Conservation (phyloP, 2,888 invertebrate species). For the Mycogona germanica region DNA sequence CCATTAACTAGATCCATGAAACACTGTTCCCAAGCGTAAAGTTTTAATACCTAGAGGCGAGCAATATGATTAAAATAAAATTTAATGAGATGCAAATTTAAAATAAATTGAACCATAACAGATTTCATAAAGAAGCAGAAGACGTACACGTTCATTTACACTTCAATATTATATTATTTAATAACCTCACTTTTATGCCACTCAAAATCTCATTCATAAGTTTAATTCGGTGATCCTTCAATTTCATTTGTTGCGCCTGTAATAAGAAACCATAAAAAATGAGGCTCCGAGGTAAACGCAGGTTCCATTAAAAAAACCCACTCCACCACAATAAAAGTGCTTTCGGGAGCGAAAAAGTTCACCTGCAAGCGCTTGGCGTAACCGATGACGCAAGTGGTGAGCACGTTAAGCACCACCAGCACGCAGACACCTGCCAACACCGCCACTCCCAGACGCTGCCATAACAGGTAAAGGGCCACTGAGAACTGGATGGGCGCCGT, state of each 20-base stretch:
- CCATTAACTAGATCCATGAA: conserved; percentile 19
- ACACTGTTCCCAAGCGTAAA: conserved; percentile 43
- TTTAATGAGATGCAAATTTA: background rate
- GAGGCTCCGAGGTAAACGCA: background rate
- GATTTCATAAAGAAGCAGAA: too few relatives aligned
- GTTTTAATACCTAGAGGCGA: conserved; percentile 34
- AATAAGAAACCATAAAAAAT: conserved; percentile 10
- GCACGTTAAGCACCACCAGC: conserved; percentile 36
- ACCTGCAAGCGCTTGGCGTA: conserved; percentile 16
- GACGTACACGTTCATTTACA: too few relatives aligned
- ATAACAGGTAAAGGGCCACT: conserved; percentile 32
- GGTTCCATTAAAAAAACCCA: too few relatives aligned
- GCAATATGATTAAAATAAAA: background rate
- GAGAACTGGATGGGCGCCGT: conserved; percentile 28
- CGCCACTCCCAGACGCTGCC: conserved; percentile 37
- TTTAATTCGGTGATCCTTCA: conserved; percentile 34
- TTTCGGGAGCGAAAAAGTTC: background rate
- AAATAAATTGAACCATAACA: background rate
- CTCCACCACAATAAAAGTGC: background rate
- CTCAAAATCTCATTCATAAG: conserved; percentile 34
- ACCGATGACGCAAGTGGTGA: conserved; percentile 13
- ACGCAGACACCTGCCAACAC: conserved; percentile 39
- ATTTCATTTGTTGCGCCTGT: conserved; percentile 26
- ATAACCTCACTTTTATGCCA: conserved; percentile 30
- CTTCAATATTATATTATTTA: too few relatives aligned